Conservation (phyloP, 2,888 invertebrate genomes). For the Cyclophora albipunctata region DNA sequence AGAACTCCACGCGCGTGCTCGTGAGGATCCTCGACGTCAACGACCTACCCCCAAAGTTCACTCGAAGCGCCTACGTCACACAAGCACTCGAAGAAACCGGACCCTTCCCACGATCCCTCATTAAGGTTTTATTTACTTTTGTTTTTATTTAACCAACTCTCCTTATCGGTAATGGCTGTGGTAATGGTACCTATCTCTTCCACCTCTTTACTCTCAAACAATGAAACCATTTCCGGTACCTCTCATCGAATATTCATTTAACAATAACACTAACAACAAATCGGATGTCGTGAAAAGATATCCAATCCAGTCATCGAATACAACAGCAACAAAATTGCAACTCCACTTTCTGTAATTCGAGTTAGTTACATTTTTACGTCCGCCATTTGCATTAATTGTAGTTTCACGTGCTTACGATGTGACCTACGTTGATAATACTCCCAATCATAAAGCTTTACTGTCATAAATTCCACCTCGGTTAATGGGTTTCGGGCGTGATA, state of each 20-base stretch:
- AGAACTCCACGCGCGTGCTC: conserved; percentile 88
- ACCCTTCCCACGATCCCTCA: conserved; percentile 80
- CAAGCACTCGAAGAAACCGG: conserved; percentile 86
- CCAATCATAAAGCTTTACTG: conserved; percentile 16
- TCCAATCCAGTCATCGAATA: conserved; percentile 6
- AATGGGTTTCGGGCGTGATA: conserved; percentile 18
- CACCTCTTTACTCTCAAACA: conserved; percentile 1
- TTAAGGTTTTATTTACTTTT: conserved; percentile 79
- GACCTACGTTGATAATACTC: conserved; percentile 12
- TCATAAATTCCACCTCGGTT: conserved; percentile 18
- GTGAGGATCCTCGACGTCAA: conserved; percentile 90
- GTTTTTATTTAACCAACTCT: conserved; percentile 24
- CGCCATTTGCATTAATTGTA: conserved; percentile 15
- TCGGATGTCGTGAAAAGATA: not conserved
- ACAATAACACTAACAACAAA: not conserved
- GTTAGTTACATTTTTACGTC: conserved; percentile 11
- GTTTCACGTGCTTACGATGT: conserved; percentile 4
- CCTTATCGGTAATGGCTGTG: conserved; percentile 10
- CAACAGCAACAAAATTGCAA: conserved; percentile 10
- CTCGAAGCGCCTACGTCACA: conserved; percentile 81
- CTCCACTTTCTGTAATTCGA: conserved; percentile 6
- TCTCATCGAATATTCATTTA: not conserved
- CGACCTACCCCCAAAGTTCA: conserved; percentile 90
- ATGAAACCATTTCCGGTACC: not conserved
- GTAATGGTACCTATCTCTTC: conserved; percentile 3